Base-by-base conservation (phyloP, 2,888 invertebrate genomes). In the Helicoverpa assulta region DNA sequence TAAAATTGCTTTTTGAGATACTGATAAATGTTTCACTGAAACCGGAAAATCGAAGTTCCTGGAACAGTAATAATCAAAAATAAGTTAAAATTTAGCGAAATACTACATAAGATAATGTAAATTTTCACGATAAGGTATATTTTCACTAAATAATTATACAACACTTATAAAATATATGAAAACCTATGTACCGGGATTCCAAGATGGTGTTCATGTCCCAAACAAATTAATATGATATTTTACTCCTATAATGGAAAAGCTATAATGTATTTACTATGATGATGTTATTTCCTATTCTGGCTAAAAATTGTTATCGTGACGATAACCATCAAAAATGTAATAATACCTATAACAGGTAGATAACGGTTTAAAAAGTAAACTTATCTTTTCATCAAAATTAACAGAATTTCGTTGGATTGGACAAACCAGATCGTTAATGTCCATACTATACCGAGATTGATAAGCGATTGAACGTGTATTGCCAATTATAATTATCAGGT, bases 401-500 rank as follows among this genome's bases (percentile, higher is more conserved):
- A 52, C 8, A 29, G 78, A 79, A 81, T 64, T 61, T 37, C n/a
- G 47, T 63, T 59, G 63, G 55, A 51, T 63, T 59, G 63, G 55
- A 57, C 53, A 65, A 69, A 77, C 64, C 26, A 61, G 59, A 58
- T 63, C 59, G 52, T 66, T 37, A 18, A 43, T 67, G 70, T 70
- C 58, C 53, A 37, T 63, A 63, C 60, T 70, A 63, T 56, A 61
- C 51, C 16, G 18, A 61, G 74, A 79, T 81, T 64, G 73, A 58
- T 81, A 69, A 77, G 58, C 52, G 69, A 79, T 81, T 67, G 67
- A 72, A 73, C 65, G 67, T 78, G 66, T 81, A 81, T 79, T 78
- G 78, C 70, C 70, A 81, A 73, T 73, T 73, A 73, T 81, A 67
- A 73, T 79, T 81, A 79, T 81, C 78, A 63, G 63, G 66, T 81